Evolutionary conservation across 2,888 invertebrate genomes (phyloP).

Genomic region (Drosophila seclusa): DNA sequence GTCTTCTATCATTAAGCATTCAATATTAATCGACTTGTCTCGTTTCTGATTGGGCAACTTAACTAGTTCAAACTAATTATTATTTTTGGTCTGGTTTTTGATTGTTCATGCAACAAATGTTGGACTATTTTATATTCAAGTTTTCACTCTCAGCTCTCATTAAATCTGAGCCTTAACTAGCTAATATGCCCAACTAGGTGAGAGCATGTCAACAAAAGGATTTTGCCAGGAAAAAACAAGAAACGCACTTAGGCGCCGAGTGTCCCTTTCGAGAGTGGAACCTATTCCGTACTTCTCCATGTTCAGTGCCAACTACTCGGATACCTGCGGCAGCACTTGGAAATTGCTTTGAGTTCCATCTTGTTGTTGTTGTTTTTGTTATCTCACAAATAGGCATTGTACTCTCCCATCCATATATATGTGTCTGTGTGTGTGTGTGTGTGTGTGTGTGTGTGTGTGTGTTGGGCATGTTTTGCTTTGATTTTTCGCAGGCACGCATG

Average conservation of each 20-base stretch:
- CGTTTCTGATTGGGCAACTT: neutral
- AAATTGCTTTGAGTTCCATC: slow-evolving; percentile 60
- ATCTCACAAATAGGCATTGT: slow-evolving; percentile 76
- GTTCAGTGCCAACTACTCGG: slow-evolving; percentile 15
- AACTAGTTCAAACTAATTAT: neutral
- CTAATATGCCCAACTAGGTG: neutral
- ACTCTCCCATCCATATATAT: neutral
- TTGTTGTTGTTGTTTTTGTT: slow-evolving; percentile 62
- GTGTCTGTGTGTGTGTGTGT: slow-evolving; percentile 20
- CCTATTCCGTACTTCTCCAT: slow-evolving; percentile 10
- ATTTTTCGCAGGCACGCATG: slow-evolving; percentile 74
- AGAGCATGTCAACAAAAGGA: slow-evolving; percentile 32
- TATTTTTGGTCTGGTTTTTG: neutral
- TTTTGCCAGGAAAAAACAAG: slow-evolving; percentile 22
- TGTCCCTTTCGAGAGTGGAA: slow-evolving; percentile 37
- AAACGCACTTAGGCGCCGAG: slow-evolving; percentile 71
- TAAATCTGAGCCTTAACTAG: neutral
- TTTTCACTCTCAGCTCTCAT: neutral
- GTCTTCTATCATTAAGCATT: neutral
- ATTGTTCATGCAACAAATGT: neutral
- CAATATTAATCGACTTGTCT: neutral
- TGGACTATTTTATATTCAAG: neutral
- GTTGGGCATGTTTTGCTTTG: slow-evolving; percentile 54
- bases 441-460: slow-evolving; percentile 9
- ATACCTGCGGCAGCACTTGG: slow-evolving; percentile 63